phyloP scores from a whole-genome alignment of 2,113 vertebrate species.

The Cardinalis cardinalis region DNA sequence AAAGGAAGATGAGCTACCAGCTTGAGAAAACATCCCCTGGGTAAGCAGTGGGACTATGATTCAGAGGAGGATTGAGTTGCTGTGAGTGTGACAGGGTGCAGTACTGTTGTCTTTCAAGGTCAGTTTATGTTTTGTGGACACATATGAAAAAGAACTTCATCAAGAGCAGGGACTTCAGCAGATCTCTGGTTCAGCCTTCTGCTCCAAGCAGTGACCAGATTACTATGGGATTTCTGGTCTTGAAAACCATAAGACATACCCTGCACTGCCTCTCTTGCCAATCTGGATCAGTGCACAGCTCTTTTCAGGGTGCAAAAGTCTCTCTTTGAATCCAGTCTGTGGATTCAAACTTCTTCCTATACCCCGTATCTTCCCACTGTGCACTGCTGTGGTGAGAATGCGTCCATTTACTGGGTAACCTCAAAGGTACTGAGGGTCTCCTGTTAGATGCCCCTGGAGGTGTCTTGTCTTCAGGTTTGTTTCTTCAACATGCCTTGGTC shows the following conservation, averaged over 20 bases:
- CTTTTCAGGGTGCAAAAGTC: not conserved
- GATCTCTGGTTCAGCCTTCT: not conserved
- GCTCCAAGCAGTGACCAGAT: not conserved
- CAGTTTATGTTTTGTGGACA: not conserved
- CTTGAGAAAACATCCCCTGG: not conserved
- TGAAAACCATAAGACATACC: not conserved
- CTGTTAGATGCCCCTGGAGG: not conserved
- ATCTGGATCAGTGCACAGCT: not conserved
- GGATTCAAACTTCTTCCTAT: not conserved
- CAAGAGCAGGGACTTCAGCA: not conserved
- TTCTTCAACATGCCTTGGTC: not conserved
- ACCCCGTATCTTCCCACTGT: not conserved
- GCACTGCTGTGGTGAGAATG: not conserved
- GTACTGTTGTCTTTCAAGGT: not conserved
- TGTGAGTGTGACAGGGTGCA: not conserved
- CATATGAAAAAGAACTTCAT: rapidly evolving
- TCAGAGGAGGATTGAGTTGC: not conserved
- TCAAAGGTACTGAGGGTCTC: not conserved
- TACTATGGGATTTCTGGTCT: not conserved
- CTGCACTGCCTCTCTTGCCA: not conserved
- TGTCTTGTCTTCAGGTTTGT: not conserved
- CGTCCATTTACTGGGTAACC: not conserved
- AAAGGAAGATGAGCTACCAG: not conserved
- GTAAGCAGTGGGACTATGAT: rapidly evolving
- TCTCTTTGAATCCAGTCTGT: not conserved